A percentile compares a stretch with the other conserved stretches of the same genome.
These are phyloP conservation scores for Heterodera schachtii DNA, from an alignment of 1,140 invertebrate species.

Conservation along the genomic window DNA sequence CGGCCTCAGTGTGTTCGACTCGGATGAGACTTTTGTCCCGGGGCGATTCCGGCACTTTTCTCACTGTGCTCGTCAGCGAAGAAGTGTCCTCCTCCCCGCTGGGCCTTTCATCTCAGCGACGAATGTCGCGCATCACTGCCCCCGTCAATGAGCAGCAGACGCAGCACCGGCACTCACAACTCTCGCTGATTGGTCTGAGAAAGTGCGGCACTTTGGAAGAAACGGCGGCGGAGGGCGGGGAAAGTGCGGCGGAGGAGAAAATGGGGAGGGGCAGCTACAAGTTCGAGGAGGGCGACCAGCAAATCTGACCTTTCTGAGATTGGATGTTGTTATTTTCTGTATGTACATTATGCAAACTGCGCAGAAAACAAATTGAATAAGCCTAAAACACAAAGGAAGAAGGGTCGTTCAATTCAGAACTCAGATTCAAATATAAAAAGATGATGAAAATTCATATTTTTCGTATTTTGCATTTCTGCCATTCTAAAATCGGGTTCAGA, in stretches of 20 bases:
- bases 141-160: neutral
- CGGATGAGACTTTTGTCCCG: slow-evolving; percentile 17
- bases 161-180: slow-evolving; percentile 3
- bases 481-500: too few species aligned
- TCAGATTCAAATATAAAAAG: too few species aligned
- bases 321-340: too few species aligned
- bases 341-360: too few species aligned
- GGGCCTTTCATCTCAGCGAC: neutral
- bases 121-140: slow-evolving; percentile 2
- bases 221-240: neutral
- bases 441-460: too few species aligned
- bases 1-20: too few species aligned
- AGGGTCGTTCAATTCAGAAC: too few species aligned
- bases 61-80: slow-evolving; percentile 3
- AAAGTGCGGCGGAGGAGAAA: neutral
- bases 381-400: too few species aligned
- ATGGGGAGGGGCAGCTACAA: neutral
- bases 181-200: neutral
- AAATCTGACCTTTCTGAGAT: neutral
- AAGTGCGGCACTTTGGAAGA: slow-evolving; percentile 6
- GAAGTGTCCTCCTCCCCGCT: neutral
- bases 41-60: slow-evolving; percentile 18
- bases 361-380: too few species aligned
- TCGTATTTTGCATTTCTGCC: too few species aligned
- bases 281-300: slow-evolving; percentile 14